phyloP scores from a whole-genome alignment of 2,888 invertebrate species.

The Drosophila siamana region DNA sequence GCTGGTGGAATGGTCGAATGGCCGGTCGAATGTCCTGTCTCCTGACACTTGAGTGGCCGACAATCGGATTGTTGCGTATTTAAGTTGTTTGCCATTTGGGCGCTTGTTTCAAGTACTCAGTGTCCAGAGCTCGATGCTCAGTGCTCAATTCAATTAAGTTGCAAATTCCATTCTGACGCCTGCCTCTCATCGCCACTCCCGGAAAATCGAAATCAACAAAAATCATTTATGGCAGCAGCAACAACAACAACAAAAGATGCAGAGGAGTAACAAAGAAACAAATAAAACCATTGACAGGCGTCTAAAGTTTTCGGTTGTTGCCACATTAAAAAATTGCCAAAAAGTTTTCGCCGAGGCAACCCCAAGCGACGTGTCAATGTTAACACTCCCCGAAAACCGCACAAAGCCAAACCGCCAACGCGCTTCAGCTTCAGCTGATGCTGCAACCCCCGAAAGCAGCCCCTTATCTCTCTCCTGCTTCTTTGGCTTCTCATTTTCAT shows the following conservation, averaged over 20 bases:
- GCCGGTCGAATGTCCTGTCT: constrained; percentile 11
- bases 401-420: constrained; percentile 70
- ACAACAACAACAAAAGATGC: not conserved
- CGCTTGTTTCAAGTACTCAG: constrained; percentile 34
- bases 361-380: constrained; percentile 77
- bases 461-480: not conserved
- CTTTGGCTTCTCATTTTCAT: constrained; percentile 28
- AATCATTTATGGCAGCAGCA: constrained; percentile 40
- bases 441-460: constrained; percentile 21
- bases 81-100: constrained; percentile 48
- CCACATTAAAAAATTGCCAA: constrained; percentile 56
- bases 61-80: constrained; percentile 52
- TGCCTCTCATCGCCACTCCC: not conserved
- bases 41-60: constrained; percentile 35
- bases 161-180: constrained; percentile 34
- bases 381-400: constrained; percentile 70
- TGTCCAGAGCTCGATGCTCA: not conserved
- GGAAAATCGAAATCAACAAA: constrained; percentile 34
- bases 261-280: constrained; percentile 3
- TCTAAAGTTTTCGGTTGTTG: constrained; percentile 43
- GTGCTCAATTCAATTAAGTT: constrained; percentile 52
- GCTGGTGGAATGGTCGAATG: not conserved
- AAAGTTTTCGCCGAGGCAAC: constrained; percentile 45
- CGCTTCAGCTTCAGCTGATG: constrained; percentile 16
- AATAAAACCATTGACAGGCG: constrained; percentile 51